Conservation (phyloP, 1,140 invertebrate genomes). For the Lucilia sericata region DNA sequence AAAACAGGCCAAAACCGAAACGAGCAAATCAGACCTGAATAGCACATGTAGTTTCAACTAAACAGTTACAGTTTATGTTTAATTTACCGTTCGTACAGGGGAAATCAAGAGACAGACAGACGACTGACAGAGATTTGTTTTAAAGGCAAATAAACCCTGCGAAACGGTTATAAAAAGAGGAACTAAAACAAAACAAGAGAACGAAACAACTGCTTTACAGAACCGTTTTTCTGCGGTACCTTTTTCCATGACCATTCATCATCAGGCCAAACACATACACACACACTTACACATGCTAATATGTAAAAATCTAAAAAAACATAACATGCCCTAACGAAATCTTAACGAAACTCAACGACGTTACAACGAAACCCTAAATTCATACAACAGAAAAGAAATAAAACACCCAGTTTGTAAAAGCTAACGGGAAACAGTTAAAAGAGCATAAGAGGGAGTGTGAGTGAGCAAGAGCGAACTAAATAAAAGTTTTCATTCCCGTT, state of each 20-base stretch:
- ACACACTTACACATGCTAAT: not conserved
- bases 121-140: not conserved
- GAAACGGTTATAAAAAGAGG: constrained; percentile 24
- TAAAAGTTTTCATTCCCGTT: too few species aligned
- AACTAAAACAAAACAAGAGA: not conserved
- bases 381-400: not conserved
- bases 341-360: constrained; percentile 3
- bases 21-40: too few species aligned
- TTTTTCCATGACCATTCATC: constrained; percentile 24
- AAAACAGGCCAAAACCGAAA: too few species aligned
- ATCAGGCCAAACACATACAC: not conserved
- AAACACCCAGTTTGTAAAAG: not conserved
- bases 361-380: constrained; percentile 1
- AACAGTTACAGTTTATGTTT: not conserved
- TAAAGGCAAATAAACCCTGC: not conserved
- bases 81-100: constrained; percentile 2
- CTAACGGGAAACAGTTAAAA: not conserved
- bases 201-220: not conserved
- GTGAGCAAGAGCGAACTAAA: not conserved
- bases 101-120: not conserved
- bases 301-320: not conserved
- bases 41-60: not conserved
- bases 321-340: constrained; percentile 31
- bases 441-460: not conserved
- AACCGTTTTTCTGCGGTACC: constrained; percentile 43